Evolutionary conservation across 1,140 invertebrate genomes (phyloP), one percentile per base, ranked within the genome.

Genomic region (Stegodyphus dumicola): DNA sequence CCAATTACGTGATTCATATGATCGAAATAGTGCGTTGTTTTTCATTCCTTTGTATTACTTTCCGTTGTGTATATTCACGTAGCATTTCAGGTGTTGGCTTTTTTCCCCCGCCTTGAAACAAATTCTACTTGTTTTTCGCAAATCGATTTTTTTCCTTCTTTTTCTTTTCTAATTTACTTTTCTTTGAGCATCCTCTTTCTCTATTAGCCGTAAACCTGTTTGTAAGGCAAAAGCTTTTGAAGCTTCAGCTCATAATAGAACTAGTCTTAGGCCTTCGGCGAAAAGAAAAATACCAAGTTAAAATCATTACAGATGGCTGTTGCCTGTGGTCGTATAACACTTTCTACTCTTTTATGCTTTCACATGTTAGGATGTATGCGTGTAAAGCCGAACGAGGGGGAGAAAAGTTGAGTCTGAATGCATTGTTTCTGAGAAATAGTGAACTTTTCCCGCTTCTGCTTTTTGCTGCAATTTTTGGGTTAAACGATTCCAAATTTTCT

Each of bases 181-280:
- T 56, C 52, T 17, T 49, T 10, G 33, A 6, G 53, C 54, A 75
- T 75, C 53, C 18, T 75, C 73, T 75, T 75, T 75, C 53, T 75
- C 54, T 75, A 75, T 75, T 75, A 75, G 73, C 73, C 53, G 17
- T 75, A 75, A 75, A 75, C 73, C 73, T 75, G 73, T 75, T 75
- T 75, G 73, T 49, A 53, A 56, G 73, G 73, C 52, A 75, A 53
- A 33, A 33, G 33, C 33, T 33, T 33, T 33, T 33, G 33, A 33
- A 48, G 18, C 73, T 75, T 75, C 51, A 33, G 56, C 73, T 17
- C 73, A 56, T 75, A 75, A 56, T 75, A 48, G 73, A 75, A 75
- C 73, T 75, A 53, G 73, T 75, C 73, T 75, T 75, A 11, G 33
- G 53, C 73, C 73, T 6, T 51, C 48, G 73, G 73, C 73, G 54